These are phyloP conservation scores for Exephanes ischioxanthus DNA, from an alignment of 2,888 invertebrate genomes.

Conservation along the genomic window DNA sequence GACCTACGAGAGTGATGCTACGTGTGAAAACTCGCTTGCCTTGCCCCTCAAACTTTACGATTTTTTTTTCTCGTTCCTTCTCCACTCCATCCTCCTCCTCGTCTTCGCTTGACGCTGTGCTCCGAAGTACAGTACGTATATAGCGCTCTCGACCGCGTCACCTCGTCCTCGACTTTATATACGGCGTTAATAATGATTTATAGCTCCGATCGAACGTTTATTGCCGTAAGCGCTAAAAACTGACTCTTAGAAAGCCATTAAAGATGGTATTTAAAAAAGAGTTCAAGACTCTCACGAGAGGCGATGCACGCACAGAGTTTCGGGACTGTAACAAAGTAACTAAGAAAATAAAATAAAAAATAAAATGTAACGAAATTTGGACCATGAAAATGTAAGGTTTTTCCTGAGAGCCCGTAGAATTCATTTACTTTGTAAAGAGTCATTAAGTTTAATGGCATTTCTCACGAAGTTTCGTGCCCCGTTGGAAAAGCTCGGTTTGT, in stretches of 20 bases:
- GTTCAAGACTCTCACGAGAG: not conserved
- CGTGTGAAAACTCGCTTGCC: constrained; percentile 43
- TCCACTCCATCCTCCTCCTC: constrained; percentile 18
- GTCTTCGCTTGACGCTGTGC: constrained; percentile 7
- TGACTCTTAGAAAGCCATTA: constrained; percentile 65
- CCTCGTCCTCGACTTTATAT: constrained; percentile 64
- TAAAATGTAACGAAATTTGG: constrained; percentile 33
- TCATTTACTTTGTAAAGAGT: constrained; percentile 15
- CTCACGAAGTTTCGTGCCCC: not conserved
- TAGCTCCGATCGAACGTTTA: constrained; percentile 67
- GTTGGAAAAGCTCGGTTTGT: not conserved
- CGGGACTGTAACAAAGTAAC: constrained; percentile 36
- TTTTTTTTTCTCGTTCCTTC: constrained; percentile 52
- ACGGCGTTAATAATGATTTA: constrained; percentile 66
- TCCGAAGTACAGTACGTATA: not conserved
- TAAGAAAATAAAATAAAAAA: constrained; percentile 15
- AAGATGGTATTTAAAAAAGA: constrained; percentile 46
- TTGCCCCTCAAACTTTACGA: constrained; percentile 61
- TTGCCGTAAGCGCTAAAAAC: constrained; percentile 50
- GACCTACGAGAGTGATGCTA: constrained; percentile 24
- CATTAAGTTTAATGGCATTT: constrained; percentile 8
- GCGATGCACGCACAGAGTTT: constrained; percentile 7
- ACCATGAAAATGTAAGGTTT: constrained; percentile 20
- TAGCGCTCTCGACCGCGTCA: constrained; percentile 48
- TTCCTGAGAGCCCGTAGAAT: not conserved